phyloP scores from a whole-genome alignment of 2,797 vertebrate genomes.

The Lagocephalus sceleratus region DNA sequence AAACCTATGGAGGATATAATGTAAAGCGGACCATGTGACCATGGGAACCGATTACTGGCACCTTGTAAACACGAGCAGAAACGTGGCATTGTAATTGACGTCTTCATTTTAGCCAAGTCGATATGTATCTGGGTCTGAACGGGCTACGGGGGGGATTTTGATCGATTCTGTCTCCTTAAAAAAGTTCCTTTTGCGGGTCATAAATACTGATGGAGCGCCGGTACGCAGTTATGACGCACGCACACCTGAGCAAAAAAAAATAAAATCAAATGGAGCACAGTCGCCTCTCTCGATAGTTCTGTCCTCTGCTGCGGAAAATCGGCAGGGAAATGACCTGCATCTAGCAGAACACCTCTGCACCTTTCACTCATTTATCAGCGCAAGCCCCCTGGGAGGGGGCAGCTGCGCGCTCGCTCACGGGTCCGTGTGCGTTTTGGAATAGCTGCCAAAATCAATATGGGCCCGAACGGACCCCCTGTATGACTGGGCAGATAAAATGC shows the following conservation, averaged over 20 bases:
- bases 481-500: constrained; percentile 9
- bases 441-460: constrained; percentile 61
- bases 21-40: constrained; percentile 46
- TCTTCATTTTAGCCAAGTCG: constrained; percentile 64
- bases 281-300: too few relatives aligned
- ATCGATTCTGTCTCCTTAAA: constrained; percentile 65
- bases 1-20: constrained; percentile 30
- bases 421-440: constrained; percentile 19
- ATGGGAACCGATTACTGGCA: constrained; percentile 49
- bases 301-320: background rate
- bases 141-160: constrained; percentile 52
- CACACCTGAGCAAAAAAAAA: background rate
- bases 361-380: constrained; percentile 66
- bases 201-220: constrained; percentile 74
- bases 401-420: constrained; percentile 27
- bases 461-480: constrained; percentile 19
- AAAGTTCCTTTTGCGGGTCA: constrained; percentile 58
- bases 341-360: constrained; percentile 44
- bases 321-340: constrained; percentile 24
- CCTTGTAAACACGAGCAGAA: constrained; percentile 28
- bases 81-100: constrained; percentile 63
- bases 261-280: too few relatives aligned
- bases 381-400: constrained; percentile 50
- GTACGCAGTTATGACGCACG: constrained; percentile 1
- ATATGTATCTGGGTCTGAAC: constrained; percentile 67